These are phyloP conservation scores for Bubo scandiacus DNA, from an alignment of 2,113 vertebrate species.

Conservation along the genomic window DNA sequence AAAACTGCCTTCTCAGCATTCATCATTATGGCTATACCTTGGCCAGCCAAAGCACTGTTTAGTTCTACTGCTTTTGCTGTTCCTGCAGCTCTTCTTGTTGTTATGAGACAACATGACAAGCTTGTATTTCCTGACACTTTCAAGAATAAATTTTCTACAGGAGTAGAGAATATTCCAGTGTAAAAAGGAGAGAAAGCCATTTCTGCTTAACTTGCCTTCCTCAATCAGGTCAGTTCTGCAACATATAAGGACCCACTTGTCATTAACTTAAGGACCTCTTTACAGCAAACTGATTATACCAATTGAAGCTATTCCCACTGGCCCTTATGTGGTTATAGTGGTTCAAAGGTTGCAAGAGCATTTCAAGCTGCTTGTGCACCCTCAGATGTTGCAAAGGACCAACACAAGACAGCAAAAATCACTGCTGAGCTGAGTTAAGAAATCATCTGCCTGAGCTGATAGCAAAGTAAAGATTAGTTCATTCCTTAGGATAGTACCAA, in stretches of 20 bases:
- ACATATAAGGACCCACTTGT: neutral
- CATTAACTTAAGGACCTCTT: neutral
- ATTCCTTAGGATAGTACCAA: neutral
- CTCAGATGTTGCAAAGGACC: neutral
- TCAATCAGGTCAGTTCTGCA: neutral
- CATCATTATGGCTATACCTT: neutral
- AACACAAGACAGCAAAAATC: neutral
- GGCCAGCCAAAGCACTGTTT: neutral
- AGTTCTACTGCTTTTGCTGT: neutral
- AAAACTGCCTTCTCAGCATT: conserved; percentile 1
- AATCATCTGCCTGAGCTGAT: neutral
- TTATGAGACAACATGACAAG: neutral
- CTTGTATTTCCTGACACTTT: neutral
- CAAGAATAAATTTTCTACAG: neutral
- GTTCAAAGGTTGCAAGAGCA: neutral
- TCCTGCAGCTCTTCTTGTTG: neutral
- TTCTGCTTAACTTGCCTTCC: neutral
- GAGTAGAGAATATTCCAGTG: neutral
- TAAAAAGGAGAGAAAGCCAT: neutral
- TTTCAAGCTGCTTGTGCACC: neutral
- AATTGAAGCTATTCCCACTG: neutral
- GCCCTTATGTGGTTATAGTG: rapidly evolving
- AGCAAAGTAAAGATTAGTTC: neutral
- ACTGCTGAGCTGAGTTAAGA: neutral
- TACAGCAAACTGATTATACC: rapidly evolving